These are phyloP conservation scores for Vireo griseus DNA, from an alignment of 2,797 vertebrate species.

Conservation along the genomic window DNA sequence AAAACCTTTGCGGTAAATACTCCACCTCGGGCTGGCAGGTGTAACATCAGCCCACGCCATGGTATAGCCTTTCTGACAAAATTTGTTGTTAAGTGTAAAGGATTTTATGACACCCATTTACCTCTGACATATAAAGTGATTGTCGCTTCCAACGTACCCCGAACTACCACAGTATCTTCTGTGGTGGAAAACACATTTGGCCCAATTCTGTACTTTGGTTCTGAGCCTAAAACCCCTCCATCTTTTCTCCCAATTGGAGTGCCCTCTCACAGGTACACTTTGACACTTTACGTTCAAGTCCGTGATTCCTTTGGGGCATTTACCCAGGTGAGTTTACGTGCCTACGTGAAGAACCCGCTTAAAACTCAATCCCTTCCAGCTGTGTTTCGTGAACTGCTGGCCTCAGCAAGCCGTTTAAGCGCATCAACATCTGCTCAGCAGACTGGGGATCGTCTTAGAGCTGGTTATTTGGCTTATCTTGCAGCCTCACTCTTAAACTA, in stretches of 20 bases:
- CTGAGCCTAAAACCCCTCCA: slow-evolving; percentile 4
- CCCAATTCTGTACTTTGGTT: slow-evolving; percentile 60
- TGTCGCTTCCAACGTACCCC: neutral
- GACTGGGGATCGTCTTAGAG: slow-evolving; percentile 14
- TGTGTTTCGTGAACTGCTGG: neutral
- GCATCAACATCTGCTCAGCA: neutral
- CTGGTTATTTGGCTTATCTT: slow-evolving; percentile 55
- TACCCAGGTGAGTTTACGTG: slow-evolving; percentile 40
- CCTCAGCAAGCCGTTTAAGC: neutral
- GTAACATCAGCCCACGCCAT: neutral
- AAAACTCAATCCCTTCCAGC: neutral
- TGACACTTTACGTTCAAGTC: slow-evolving; percentile 54
- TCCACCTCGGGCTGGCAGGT: slow-evolving; percentile 35
- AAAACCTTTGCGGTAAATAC: slow-evolving; percentile 41
- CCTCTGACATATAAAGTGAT: slow-evolving; percentile 73
- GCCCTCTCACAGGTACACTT: neutral
- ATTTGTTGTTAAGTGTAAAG: slow-evolving; percentile 62
- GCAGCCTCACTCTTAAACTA: slow-evolving; percentile 63
- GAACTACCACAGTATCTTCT: slow-evolving; percentile 35
- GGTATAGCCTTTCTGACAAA: slow-evolving; percentile 63
- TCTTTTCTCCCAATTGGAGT: slow-evolving; percentile 64
- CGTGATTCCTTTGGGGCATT: slow-evolving; percentile 44
- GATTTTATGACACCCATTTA: slow-evolving; percentile 54
- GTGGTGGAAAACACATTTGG: slow-evolving; percentile 63
- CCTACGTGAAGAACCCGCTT: neutral